Conservation (phyloP, 2,797 vertebrate species). For the Semotilus atromaculatus region DNA sequence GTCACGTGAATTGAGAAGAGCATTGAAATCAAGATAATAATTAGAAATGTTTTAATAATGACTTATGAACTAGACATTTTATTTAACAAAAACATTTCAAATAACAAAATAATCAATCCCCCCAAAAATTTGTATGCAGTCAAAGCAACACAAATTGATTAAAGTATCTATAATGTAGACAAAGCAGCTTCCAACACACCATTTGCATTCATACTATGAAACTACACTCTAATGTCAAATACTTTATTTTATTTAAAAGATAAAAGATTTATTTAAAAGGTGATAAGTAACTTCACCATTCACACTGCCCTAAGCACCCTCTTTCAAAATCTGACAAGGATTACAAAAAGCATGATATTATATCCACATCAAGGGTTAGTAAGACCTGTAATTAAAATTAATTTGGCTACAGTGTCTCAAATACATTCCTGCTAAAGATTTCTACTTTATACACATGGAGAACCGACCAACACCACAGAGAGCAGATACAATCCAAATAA, state of each 20-base stretch:
- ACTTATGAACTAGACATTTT: not conserved
- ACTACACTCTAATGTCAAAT: conserved; percentile 61
- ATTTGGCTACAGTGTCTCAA: conserved; percentile 14
- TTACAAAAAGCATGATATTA: conserved; percentile 12
- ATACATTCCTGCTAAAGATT: conserved; percentile 13
- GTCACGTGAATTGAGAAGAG: not conserved
- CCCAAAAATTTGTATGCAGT: not conserved
- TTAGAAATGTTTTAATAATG: not conserved
- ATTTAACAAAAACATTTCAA: not conserved
- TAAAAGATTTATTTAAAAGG: conserved; percentile 50
- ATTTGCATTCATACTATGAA: not conserved
- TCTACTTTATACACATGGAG: conserved; percentile 16
- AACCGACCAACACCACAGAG: not conserved
- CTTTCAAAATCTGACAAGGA: not conserved
- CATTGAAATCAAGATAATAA: not conserved
- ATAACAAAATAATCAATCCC: conserved; percentile 6
- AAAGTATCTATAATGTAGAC: conserved; percentile 13
- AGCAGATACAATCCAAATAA: not conserved
- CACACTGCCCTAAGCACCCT: not conserved
- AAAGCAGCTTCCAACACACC: not conserved
- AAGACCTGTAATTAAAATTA: conserved; percentile 7
- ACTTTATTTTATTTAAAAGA: conserved; percentile 16
- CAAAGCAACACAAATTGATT: conserved; percentile 14
- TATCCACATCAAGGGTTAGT: conserved; percentile 14
- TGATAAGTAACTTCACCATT: conserved; percentile 57